Conservation (phyloP, 2,888 invertebrate genomes). For the Meloe dianella region DNA sequence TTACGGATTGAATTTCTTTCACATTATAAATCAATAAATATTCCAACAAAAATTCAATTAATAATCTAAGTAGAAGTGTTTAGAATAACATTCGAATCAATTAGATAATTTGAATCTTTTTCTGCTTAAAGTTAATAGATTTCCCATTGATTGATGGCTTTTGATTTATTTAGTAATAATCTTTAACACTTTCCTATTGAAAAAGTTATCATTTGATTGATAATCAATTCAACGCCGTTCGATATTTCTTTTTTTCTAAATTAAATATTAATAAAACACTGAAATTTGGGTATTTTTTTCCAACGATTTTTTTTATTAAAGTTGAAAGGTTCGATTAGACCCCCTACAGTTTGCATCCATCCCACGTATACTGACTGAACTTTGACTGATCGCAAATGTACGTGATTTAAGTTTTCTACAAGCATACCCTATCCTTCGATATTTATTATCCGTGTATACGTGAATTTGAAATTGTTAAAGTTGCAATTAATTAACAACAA, state of each 20-base stretch:
- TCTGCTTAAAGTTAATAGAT: background rate
- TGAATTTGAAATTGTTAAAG: constrained; percentile 13
- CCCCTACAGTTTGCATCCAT: background rate
- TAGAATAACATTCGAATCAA: constrained; percentile 16
- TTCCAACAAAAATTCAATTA: constrained; percentile 21
- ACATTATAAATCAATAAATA: constrained; percentile 27
- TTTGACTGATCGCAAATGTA: constrained; percentile 42
- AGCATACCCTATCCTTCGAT: background rate
- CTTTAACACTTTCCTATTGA: constrained; percentile 1
- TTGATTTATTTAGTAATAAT: background rate
- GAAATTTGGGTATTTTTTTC: no score
- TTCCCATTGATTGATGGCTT: background rate
- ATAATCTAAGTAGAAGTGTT: constrained; percentile 18
- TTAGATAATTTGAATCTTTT: background rate
- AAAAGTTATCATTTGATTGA: background rate
- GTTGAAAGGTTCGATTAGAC: no score
- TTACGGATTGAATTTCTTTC: constrained; percentile 15
- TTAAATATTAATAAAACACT: no score
- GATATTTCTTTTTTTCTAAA: no score
- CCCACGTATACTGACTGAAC: background rate
- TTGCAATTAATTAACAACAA: constrained; percentile 8
- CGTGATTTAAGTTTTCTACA: constrained; percentile 37
- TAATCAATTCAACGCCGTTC: no score
- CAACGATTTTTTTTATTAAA: no score
- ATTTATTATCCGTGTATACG: constrained; percentile 20